Base-by-base conservation (phyloP, 64 coral and sea anemone species). In the Montipora foliosa region DNA sequence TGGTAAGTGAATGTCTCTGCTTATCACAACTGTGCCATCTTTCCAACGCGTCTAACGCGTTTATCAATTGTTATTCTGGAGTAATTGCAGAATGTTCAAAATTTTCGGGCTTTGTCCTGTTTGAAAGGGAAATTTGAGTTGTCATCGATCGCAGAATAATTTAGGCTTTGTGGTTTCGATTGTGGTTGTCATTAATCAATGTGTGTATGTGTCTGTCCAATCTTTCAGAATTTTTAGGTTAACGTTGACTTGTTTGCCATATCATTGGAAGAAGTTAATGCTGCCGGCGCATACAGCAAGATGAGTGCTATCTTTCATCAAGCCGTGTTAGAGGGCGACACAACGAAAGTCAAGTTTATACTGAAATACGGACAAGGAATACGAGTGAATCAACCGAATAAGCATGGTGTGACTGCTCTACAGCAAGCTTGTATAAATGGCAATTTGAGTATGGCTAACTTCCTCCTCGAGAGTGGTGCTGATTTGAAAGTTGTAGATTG, bases 241-340 rank as follows among this genome's bases (percentile, higher is more conserved):
- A 83, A 58, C 0, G 53, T 57, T 57, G 53, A 57, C 6, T 57
- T 57, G 53, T 6, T 57, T 57, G 11, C 53, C 53, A 57, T 11
- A 6, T 8, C 53, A 57, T 6, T 11, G 82, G 58, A 66, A 82
- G 1, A 12, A 60, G 6, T 58, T 44, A 5, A 1, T 66, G 25
- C 9, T 82, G 4, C 16, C 7, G 17, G 5, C 62, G 47, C 68
- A 46, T 3, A 21, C 19, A 93, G 46, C 61, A 16, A 49, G 19
- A 93, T 93, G 92, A 67, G 83, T 64, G 92, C 62, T 37, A 74
- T 93, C 37, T 93, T 93, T 72, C 92, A 93, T 62, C 92, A 88
- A 72, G 93, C 93, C 44, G 87, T 94, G 2, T 46, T 94, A 6
- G 93, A 84, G 49, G 87, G 93, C 11, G 93, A 94, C 75, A 84